Percentiles rank a stretch among this genome's conserved stretches.
These are phyloP conservation scores for Amiota minor DNA, from an alignment of 2,888 invertebrate genomes.

Conservation along the genomic window DNA sequence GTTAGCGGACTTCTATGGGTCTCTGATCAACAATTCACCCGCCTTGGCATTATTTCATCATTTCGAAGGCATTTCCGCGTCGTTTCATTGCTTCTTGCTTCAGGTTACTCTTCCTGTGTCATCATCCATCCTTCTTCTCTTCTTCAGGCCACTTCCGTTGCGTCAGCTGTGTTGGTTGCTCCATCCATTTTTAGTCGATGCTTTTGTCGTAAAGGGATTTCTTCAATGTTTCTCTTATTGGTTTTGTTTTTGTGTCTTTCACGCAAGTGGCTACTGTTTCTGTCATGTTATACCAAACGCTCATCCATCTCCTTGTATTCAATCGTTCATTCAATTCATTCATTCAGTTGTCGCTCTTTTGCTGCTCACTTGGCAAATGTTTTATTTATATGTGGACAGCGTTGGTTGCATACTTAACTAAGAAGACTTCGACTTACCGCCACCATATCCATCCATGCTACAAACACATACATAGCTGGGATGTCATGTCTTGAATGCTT, in stretches of 20 bases:
- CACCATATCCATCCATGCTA: slow-evolving; percentile 56
- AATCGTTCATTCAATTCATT: slow-evolving; percentile 24
- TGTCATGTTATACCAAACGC: slow-evolving; percentile 69
- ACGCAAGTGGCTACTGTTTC: slow-evolving; percentile 32
- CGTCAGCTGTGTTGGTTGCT: no score
- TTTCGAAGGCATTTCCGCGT: slow-evolving; percentile 65
- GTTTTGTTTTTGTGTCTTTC: not conserved
- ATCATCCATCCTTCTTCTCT: not conserved
- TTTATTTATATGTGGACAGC: slow-evolving; percentile 66
- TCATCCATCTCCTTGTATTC: slow-evolving; percentile 60
- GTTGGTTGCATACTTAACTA: slow-evolving; percentile 35
- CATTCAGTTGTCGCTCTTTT: slow-evolving; percentile 3
- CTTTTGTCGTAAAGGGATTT: no score
- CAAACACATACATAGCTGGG: slow-evolving; percentile 8
- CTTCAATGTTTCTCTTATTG: not conserved
- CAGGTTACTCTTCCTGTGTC: slow-evolving; percentile 11
- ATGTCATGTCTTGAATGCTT: slow-evolving; percentile 6
- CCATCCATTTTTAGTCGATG: not conserved
- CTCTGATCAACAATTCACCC: not conserved
- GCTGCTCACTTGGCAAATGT: slow-evolving; percentile 54
- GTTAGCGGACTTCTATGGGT: not conserved
- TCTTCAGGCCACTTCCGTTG: no score
- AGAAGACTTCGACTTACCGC: slow-evolving; percentile 38
- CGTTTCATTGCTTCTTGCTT: not conserved
- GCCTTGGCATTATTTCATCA: slow-evolving; percentile 51